A percentile compares a stretch with the other conserved stretches of the same genome.
Evolutionary conservation across 2,113 vertebrate genomes (phyloP).

Genomic region (Neolamprologus kungweensis): DNA sequence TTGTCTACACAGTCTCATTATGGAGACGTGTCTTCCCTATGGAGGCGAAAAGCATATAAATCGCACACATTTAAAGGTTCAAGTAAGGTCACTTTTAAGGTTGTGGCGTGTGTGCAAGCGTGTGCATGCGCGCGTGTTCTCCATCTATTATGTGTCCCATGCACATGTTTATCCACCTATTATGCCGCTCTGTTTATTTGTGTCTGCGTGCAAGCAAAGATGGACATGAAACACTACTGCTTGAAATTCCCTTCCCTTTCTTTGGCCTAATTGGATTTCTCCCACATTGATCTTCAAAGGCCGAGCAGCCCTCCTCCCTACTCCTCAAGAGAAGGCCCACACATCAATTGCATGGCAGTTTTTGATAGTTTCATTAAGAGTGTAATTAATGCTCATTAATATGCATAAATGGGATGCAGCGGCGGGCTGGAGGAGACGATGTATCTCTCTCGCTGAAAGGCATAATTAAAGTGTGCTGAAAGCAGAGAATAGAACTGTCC

Average conservation of each 20-base stretch:
- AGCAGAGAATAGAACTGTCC: constrained; percentile 49
- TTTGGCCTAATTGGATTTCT: constrained; percentile 75
- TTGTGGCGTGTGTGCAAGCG: rapidly evolving
- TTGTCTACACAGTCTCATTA: neutral
- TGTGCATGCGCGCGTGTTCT: rapidly evolving
- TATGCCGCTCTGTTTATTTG: constrained; percentile 17
- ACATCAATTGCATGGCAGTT: constrained; percentile 65
- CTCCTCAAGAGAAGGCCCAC: constrained; percentile 55
- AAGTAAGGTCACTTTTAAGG: neutral
- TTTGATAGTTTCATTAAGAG: constrained; percentile 76
- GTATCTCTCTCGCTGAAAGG: constrained; percentile 59
- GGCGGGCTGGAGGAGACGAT: constrained; percentile 41
- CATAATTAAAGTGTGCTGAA: constrained; percentile 67
- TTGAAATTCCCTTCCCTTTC: constrained; percentile 59
- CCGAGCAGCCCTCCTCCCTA: constrained; percentile 37
- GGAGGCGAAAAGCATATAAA: neutral
- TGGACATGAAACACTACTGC: constrained; percentile 57
- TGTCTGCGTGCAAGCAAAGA: constrained; percentile 9
- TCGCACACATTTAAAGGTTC: neutral
- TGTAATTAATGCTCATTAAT: constrained; percentile 77
- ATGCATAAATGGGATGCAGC: constrained; percentile 66
- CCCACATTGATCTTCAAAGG: constrained; percentile 74
- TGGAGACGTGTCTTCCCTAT: neutral
- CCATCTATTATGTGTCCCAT: constrained; percentile 1
- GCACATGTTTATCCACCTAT: constrained; percentile 26